Percentiles rank a stretch among this genome's conserved stretches.
Conservation (phyloP, 2,888 invertebrate species). For the Lordiphosa andalusiaca region DNA sequence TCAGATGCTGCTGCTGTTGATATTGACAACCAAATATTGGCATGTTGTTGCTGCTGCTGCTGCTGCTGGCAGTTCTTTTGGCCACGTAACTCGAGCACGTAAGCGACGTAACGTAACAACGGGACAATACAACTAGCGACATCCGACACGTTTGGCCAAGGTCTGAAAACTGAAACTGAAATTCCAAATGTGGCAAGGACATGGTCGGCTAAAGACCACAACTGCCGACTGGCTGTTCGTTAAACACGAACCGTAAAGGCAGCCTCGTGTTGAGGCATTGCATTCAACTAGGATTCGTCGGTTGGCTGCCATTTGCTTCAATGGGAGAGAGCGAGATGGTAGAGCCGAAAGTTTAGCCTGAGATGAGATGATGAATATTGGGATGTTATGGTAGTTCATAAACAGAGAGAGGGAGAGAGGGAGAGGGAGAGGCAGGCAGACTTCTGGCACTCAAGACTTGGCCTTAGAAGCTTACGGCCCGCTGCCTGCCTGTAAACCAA, state of each 20-base stretch:
- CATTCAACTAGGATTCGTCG: slow-evolving; percentile 69
- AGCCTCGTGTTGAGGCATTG: slow-evolving; percentile 29
- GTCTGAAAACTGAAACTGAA: slow-evolving; percentile 72
- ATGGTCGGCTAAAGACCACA: slow-evolving; percentile 5
- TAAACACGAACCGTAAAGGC: slow-evolving; percentile 15
- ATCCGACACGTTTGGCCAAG: slow-evolving; percentile 77
- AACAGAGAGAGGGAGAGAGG: background rate
- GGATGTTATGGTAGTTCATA: slow-evolving; percentile 10
- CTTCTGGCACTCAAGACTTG: background rate
- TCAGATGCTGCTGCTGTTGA: slow-evolving; percentile 38
- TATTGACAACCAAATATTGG: slow-evolving; percentile 64
- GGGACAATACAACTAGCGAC: slow-evolving; percentile 32
- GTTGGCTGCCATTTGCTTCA: slow-evolving; percentile 40
- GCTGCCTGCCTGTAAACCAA: background rate
- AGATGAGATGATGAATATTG: slow-evolving; percentile 47
- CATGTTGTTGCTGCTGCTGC: slow-evolving; percentile 52
- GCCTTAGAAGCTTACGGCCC: background rate
- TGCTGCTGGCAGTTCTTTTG: slow-evolving; percentile 19
- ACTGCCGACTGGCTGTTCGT: background rate
- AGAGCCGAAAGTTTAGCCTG: slow-evolving; percentile 18
- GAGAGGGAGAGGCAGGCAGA: too few relatives aligned
- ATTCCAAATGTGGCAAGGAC: slow-evolving; percentile 27
- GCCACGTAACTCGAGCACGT: slow-evolving; percentile 36
- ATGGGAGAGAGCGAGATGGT: slow-evolving; percentile 40
- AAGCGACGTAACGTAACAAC: slow-evolving; percentile 52